Evolutionary conservation across 1,140 invertebrate species (phyloP).

Genomic region (Lepidurus couesii): DNA sequence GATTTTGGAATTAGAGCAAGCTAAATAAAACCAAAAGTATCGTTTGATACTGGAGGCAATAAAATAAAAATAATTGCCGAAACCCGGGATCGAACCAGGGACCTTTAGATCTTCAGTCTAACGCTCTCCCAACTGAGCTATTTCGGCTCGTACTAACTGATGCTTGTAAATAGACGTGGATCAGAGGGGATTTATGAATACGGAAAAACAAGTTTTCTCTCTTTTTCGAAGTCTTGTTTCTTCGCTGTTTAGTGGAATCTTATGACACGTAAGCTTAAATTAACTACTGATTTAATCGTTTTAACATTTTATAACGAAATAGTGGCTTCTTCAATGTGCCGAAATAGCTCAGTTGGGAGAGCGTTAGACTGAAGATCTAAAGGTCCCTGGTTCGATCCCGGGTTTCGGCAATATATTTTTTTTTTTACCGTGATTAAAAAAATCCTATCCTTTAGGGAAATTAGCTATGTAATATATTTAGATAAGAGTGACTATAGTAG

Average conservation of each 20-base stretch:
- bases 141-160: conserved; percentile 28
- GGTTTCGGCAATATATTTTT: conserved; percentile 57
- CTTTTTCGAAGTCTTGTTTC: not conserved
- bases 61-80: conserved; percentile 51
- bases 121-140: conserved; percentile 58
- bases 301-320: not conserved
- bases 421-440: conserved; percentile 33
- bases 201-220: not conserved
- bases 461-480: not conserved
- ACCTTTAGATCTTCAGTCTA: conserved; percentile 76
- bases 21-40: not conserved
- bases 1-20: not conserved
- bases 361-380: conserved; percentile 76
- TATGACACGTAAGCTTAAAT: no score
- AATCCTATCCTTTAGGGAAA: not conserved
- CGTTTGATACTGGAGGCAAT: conserved; percentile 23
- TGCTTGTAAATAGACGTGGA: no score
- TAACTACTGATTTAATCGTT: no score
- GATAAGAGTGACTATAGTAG: not conserved
- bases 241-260: no score
- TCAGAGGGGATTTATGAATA: not conserved
- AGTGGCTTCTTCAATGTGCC: not conserved
- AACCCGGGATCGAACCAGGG: conserved; percentile 68
- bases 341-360: conserved; percentile 53
- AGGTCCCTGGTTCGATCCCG: conserved; percentile 68